These are phyloP conservation scores for Orius laevigatus DNA, from an alignment of 1,140 invertebrate species.

Conservation along the genomic window DNA sequence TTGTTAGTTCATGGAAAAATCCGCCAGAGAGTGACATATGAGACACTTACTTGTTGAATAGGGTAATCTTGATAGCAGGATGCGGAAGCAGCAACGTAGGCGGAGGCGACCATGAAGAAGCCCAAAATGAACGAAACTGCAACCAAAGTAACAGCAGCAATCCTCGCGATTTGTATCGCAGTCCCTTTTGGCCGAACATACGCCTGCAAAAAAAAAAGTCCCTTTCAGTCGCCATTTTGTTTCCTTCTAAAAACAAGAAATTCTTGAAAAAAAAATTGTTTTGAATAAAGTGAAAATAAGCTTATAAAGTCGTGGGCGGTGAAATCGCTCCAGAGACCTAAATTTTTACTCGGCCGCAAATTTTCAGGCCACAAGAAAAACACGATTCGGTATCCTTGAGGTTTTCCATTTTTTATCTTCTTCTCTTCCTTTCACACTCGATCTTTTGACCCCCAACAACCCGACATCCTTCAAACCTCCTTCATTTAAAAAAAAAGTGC, in stretches of 20 bases:
- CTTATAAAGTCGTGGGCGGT: too few relatives aligned
- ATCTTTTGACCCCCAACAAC: background rate
- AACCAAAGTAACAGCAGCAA: slow-evolving; percentile 59
- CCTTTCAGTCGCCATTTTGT: too few relatives aligned
- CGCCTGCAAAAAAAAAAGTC: slow-evolving; percentile 39
- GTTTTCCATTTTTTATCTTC: background rate
- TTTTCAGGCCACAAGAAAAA: too few relatives aligned
- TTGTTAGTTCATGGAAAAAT: too few relatives aligned
- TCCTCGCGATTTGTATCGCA: slow-evolving; percentile 55
- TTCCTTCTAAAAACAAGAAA: too few relatives aligned
- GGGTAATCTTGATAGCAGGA: slow-evolving; percentile 15
- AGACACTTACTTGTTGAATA: slow-evolving; percentile 7
- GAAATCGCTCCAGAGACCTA: too few relatives aligned
- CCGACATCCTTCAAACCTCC: background rate
- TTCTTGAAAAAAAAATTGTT: too few relatives aligned
- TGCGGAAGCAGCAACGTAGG: slow-evolving; percentile 38
- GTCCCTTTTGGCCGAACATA: slow-evolving; percentile 52
- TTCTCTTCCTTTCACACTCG: background rate
- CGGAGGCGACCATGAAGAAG: slow-evolving; percentile 57
- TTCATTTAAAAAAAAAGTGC: background rate
- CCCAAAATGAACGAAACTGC: slow-evolving; percentile 58
- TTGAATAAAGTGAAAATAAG: too few relatives aligned
- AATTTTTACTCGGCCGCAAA: too few relatives aligned
- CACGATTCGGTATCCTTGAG: background rate
- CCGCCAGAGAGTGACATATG: too few relatives aligned